phyloP scores from a whole-genome alignment of 2,888 invertebrate species.

The Cheilosia urbana region DNA sequence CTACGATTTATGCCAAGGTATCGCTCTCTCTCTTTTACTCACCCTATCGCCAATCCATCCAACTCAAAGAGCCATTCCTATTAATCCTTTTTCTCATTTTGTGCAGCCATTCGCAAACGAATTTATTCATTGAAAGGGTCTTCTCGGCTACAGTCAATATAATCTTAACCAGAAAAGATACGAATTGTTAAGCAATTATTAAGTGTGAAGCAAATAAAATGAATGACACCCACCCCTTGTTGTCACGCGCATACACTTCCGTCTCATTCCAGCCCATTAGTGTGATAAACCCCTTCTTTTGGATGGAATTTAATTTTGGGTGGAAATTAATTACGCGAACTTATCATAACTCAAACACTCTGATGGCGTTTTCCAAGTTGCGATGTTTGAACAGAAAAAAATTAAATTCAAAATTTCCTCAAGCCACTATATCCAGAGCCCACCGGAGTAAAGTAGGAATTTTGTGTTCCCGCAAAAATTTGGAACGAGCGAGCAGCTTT shows the following conservation, averaged over 20 bases:
- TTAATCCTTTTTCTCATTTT: slow-evolving; percentile 54
- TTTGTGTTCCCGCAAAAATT: slow-evolving; percentile 17
- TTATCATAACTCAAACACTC: slow-evolving; percentile 65
- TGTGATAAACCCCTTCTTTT: slow-evolving; percentile 16
- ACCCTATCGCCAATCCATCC: neutral
- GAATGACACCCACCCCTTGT: slow-evolving; percentile 25
- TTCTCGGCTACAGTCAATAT: slow-evolving; percentile 8
- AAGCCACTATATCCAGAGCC: slow-evolving; percentile 33
- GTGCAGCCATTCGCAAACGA: slow-evolving; percentile 55
- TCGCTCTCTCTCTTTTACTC: neutral
- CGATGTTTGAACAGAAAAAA: slow-evolving; percentile 26
- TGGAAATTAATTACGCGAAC: slow-evolving; percentile 71
- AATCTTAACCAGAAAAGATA: slow-evolving; percentile 45
- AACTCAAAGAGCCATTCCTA: slow-evolving; percentile 9
- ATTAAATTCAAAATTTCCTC: slow-evolving; percentile 26
- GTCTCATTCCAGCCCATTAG: neutral
- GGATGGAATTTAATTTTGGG: slow-evolving; percentile 65
- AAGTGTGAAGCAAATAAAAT: slow-evolving; percentile 54
- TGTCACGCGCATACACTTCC: slow-evolving; percentile 12
- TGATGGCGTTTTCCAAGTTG: slow-evolving; percentile 23
- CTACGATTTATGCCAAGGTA: slow-evolving; percentile 26
- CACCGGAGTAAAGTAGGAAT: slow-evolving; percentile 26
- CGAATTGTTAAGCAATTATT: slow-evolving; percentile 73
- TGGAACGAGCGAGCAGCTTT: slow-evolving; percentile 26
- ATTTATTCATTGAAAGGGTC: slow-evolving; percentile 44